Evolutionary conservation across 1,140 invertebrate species (phyloP), one percentile per base, ranked within the genome.

Genomic region (Drosophila murphyi): DNA sequence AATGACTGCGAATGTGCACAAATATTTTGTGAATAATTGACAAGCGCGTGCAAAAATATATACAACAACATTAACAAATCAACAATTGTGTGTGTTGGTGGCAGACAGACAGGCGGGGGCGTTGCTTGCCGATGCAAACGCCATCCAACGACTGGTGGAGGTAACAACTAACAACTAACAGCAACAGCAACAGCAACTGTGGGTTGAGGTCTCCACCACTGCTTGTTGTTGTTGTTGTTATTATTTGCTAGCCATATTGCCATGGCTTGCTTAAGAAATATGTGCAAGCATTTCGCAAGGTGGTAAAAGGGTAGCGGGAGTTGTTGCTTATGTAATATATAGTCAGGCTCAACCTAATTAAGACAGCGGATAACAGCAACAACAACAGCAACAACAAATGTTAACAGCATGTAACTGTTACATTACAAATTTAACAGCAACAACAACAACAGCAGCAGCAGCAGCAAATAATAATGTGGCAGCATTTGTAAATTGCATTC

Each of bases 401-500:
- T 51, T 7, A 6, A 51, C 45, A 41, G 57, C 57, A 45, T 77
- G 60, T 37, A 34, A 55, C 47, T 69, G 72, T 70, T 67, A 65
- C 68, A 76, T 76, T 80, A 78, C 59, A 67, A 73, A 81, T 81
- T 65, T 57, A 77, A 81, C 72, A 72, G 37, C 68, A 59, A 43
- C 47, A 45, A 35, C 28, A 29, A 55, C 60, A 71, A 78, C 54
- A 74, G 32, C 67, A 64, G 20, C 20, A 20, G 35, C 67, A 64
- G 20, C 20, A 20, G 20, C 20, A 37, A 2, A 52, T 41, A 80
- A 8, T n/a, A 72, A 72, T 73, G 74, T 54, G 72, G 34, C 69
- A 63, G 70, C 75, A 78, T 80, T 77, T 71, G 65, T 74, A 83
- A 86, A 86, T 78, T 86, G 78, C 82, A 81, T 86, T 79, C 78